Evolutionary conservation across 2,888 invertebrate species (phyloP), one percentile per base, ranked within the genome.

Genomic region (Druceiella hillmani): DNA sequence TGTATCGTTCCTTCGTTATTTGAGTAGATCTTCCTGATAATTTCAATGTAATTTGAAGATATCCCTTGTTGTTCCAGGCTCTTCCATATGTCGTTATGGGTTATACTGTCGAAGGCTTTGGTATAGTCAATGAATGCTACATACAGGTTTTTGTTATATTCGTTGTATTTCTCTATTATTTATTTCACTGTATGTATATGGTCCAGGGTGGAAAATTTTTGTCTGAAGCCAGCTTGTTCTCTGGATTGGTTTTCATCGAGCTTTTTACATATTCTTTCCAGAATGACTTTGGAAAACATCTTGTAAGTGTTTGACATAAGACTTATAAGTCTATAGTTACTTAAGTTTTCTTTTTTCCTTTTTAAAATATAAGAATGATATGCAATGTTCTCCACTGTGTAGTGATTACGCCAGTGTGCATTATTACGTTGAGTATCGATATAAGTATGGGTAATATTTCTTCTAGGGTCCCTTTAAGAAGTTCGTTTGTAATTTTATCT

Each of bases 331-430:
- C 44, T 35, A 12, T 44, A 41, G 14, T 44, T 44, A 2, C 13
- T 10, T 9, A 41, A 36, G 7, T 40, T 17, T 3, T 34, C 40
- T 34, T 38, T 40, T 6, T 3, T 7, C 27, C 27, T 27, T 27
- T 27, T 9, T 27, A 14, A 9, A 9, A n/a, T 27, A 27, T 3
- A 3, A 27, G 3, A 9, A 11, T 27, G 5, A 27, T 27, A 7
- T 27, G 27, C 4, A 15, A 35, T 7, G 7, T 25, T 2, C 38
- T 36, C 51, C 53, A 53, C 29, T 50, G 46, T 3, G 7, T 11
- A 15, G 32, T 31, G 14, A 31, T 30, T 15, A 9, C 20, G 2
- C 17, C 25, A 7, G 9, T 17, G 3, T 16, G 16, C 12, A 36
- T 4, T 4, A 28, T 28, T 3, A 17, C 11, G 12, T 32, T 48